Conservation (phyloP, 2,113 vertebrate species). For the Deroptyus accipitrinus region DNA sequence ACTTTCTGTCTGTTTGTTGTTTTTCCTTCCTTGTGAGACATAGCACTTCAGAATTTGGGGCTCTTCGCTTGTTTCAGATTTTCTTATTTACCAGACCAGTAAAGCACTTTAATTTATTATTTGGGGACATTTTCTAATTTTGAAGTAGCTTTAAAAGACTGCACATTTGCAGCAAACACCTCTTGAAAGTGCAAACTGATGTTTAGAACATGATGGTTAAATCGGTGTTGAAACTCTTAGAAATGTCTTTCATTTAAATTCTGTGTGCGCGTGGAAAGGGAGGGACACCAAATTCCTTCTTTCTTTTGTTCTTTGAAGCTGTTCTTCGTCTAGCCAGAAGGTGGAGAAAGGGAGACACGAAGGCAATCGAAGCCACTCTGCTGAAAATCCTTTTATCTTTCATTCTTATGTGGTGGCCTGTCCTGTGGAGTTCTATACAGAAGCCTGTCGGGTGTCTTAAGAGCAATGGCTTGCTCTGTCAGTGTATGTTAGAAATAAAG, state of each 20-base stretch:
- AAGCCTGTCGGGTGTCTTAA: not conserved
- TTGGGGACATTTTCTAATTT: not conserved
- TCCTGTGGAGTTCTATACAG: not conserved
- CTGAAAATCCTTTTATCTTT: not conserved
- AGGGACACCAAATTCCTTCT: not conserved
- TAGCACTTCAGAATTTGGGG: not conserved
- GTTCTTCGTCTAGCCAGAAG: conserved; percentile 35
- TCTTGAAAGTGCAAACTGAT: not conserved
- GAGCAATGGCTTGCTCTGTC: not conserved
- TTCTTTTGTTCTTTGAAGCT: conserved; percentile 39
- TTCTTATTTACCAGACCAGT: not conserved
- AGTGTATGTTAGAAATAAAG: not conserved
- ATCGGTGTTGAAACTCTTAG: not conserved
- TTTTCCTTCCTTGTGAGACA: not conserved
- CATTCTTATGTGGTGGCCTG: not conserved
- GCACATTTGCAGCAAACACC: not conserved
- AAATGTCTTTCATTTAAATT: not conserved
- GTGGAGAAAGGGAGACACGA: conserved; percentile 32
- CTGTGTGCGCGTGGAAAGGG: accelerated
- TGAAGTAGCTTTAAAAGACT: not conserved
- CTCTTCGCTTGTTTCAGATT: not conserved
- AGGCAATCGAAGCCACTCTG: not conserved
- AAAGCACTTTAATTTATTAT: not conserved
- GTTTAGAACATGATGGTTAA: not conserved
- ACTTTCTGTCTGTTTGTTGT: not conserved